Conservation (phyloP, 2,113 vertebrate genomes). For the Clarias gariepinus region DNA sequence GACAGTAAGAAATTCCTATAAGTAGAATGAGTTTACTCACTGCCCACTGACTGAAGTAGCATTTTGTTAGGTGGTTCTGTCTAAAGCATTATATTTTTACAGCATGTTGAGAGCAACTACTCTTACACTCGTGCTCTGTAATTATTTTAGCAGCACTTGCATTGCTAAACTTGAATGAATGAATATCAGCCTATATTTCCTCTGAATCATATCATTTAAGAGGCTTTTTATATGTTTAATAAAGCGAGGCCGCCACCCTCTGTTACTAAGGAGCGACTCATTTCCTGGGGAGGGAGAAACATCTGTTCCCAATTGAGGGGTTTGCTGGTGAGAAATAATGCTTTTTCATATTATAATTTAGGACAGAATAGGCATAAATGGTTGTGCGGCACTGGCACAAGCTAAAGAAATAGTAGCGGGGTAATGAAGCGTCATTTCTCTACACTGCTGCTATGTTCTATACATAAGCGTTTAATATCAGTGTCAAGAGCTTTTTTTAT, state of each 20-base stretch:
- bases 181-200: conserved; percentile 70
- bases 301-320: conserved; percentile 70
- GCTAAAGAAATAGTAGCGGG: conserved; percentile 59
- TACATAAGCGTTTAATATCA: conserved; percentile 32
- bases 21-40: conserved; percentile 4
- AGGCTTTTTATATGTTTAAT: conserved; percentile 71
- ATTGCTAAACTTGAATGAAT: conserved; percentile 64
- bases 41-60: conserved; percentile 21
- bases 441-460: conserved; percentile 18
- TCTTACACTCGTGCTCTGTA: conserved; percentile 47
- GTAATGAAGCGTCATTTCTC: conserved; percentile 46
- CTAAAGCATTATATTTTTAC: conserved; percentile 53
- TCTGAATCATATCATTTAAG: conserved; percentile 67
- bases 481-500: conserved; percentile 19
- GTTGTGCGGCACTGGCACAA: conserved; percentile 45
- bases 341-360: conserved; percentile 66
- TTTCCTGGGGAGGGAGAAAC: conserved; percentile 68
- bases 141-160: conserved; percentile 69
- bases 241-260: conserved; percentile 65
- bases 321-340: conserved; percentile 57
- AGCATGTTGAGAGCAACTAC: conserved; percentile 34
- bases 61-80: conserved; percentile 1
- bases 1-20: not conserved
- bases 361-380: conserved; percentile 62
- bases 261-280: conserved; percentile 67